Evolutionary conservation across 2,797 vertebrate genomes (phyloP).

Genomic region (Spondyliosoma cantharus): DNA sequence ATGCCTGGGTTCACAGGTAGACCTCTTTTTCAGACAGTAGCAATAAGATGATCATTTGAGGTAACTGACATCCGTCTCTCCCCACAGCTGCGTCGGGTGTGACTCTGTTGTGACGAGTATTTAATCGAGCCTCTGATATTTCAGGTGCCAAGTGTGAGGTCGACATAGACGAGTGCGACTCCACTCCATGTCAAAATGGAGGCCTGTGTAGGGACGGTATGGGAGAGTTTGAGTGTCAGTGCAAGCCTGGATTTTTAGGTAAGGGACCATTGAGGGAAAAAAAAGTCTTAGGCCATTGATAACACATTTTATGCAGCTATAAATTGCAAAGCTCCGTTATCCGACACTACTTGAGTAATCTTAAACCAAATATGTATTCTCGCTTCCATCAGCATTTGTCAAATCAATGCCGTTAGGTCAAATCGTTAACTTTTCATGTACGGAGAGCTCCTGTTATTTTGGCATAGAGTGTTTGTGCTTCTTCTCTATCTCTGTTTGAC

Average conservation of each 20-base stretch:
- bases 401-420: not conserved
- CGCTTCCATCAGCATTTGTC: not conserved
- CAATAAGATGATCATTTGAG: not conserved
- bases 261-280: constrained; percentile 25
- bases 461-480: not conserved
- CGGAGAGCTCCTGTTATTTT: not conserved
- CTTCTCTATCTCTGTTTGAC: not conserved
- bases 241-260: constrained; percentile 92
- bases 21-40: not conserved
- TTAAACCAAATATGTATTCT: no score
- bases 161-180: constrained; percentile 94
- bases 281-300: not conserved
- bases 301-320: not conserved
- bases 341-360: no score
- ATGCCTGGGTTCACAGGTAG: constrained; percentile 93
- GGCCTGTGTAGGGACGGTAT: constrained; percentile 90
- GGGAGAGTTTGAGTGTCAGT: constrained; percentile 91
- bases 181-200: constrained; percentile 90
- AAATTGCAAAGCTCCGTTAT: no score
- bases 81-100: not conserved
- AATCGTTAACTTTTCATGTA: not conserved
- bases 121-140: constrained; percentile 41
- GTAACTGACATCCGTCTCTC: not conserved
- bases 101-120: not conserved
- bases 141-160: constrained; percentile 96